Evolutionary conservation across 64 coral and sea anemone genomes (phyloP).

Genomic region (Montipora foliosa): DNA sequence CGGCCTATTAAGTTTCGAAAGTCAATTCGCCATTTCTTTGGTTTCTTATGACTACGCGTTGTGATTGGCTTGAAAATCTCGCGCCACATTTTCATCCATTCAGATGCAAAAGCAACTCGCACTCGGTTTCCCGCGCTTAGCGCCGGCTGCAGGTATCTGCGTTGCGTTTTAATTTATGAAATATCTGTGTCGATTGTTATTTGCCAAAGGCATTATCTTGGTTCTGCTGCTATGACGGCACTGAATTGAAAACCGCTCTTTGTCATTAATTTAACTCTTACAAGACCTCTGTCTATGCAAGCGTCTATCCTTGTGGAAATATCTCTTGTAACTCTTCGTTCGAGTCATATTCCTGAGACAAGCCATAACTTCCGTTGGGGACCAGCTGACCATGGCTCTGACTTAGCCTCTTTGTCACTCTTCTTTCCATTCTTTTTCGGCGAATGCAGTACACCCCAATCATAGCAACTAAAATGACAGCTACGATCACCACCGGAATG

Average conservation of each 20-base stretch:
- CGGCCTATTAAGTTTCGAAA: no score
- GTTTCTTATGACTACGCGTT: no score
- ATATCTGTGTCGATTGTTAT: no score
- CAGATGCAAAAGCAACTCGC: no score
- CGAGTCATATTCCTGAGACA: constrained; percentile 6
- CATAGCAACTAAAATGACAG: not conserved
- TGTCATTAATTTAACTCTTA: not conserved
- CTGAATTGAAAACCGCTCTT: not conserved
- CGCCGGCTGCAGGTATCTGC: no score
- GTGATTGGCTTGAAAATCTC: no score
- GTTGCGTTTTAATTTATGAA: no score
- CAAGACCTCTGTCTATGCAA: not conserved
- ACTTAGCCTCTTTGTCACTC: not conserved
- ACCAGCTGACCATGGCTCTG: not conserved
- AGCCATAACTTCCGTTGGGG: not conserved
- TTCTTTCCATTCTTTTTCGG: not conserved
- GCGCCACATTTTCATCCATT: no score
- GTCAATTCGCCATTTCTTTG: no score
- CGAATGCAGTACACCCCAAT: constrained; percentile 15
- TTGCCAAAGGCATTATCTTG: no score
- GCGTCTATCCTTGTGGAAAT: not conserved
- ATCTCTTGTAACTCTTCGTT: not conserved
- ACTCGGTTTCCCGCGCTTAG: no score
- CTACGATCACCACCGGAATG: not conserved
- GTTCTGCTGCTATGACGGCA: no score